Base-by-base conservation (phyloP, 2,797 vertebrate species). In the Chanos chanos region DNA sequence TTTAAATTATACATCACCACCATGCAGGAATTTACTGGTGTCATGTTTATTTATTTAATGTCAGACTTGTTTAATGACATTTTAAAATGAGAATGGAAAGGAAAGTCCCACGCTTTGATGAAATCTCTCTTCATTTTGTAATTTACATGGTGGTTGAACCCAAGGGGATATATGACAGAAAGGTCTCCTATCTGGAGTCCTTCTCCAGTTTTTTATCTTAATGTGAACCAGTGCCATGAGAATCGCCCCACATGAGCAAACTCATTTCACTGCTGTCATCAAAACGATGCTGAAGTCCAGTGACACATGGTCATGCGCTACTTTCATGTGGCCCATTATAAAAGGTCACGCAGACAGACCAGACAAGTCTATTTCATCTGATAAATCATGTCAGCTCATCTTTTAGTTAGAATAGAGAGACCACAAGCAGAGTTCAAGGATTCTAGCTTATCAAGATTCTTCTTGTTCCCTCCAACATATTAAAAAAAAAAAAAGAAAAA, bases 221-320 rank as follows among this genome's bases (percentile, higher is more conserved):
- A 71, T 55, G 61, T 77, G 74, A 83, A 78, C 70, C 76, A 70
- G 75, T 68, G 47, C 61, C 33, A 64, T 54, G 53, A 74, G 56
- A 40, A 52, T n/a, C 13, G 13, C n/a, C 49, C 48, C 19, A 12
- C 52, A 52, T 62, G 44, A 55, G 18, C 68, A 66, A 49, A 64
- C 58, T 67, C 50, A 66, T 80, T 74, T 71, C 70, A 64, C 49
- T 61, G 49, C 31, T 61, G 45, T 64, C 52, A 34, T 44, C 22
- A 63, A 76, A 75, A 72, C 56, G 68, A 67, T 30, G 45, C 61
- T 55, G 51, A 70, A 58, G 61, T 49, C 60, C 61, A 60, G 49
- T 39, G 48, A 69, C 62, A 61, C 30, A 36, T 50, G 68, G 40
- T 21, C 40, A 39, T 61, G 36, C 40, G 24, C 56, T 39, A 33